These are phyloP conservation scores for Manis crassicaudata DNA, from an alignment of 2,797 vertebrate species.

Conservation along the genomic window DNA sequence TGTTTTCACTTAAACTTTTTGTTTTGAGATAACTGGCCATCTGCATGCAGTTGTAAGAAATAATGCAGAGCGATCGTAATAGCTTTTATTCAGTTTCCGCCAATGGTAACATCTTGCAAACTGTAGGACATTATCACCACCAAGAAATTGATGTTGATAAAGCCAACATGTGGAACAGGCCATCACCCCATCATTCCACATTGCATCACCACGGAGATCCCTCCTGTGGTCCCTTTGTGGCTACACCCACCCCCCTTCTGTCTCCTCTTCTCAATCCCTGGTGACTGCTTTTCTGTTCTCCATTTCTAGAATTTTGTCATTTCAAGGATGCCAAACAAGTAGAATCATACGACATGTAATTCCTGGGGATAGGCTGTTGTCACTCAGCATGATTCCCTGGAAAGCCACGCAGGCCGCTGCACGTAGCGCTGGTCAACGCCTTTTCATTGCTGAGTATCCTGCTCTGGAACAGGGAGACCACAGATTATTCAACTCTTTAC, in stretches of 20 bases:
- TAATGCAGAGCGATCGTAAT: too few relatives aligned
- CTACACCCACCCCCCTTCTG: accelerated
- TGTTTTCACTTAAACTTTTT: background rate
- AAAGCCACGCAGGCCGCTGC: accelerated
- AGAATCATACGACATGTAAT: accelerated
- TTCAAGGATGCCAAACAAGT: background rate
- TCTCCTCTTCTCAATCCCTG: accelerated
- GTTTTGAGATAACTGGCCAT: background rate
- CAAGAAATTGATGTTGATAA: accelerated
- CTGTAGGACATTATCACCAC: accelerated
- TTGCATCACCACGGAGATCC: accelerated
- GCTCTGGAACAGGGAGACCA: accelerated
- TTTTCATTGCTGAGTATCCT: accelerated
- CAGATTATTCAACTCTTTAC: background rate
- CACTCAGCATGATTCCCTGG: background rate
- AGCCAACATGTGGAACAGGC: accelerated
- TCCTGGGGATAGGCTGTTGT: background rate
- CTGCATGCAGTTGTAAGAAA: background rate
- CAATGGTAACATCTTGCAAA: accelerated
- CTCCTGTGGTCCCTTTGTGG: accelerated
- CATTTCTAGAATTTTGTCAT: background rate
- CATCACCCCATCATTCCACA: accelerated
- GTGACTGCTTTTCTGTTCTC: background rate
- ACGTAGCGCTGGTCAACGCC: accelerated
- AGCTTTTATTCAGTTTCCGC: accelerated